These are phyloP conservation scores for Nothobranchius furzeri DNA, from an alignment of 2,113 vertebrate species.

Conservation along the genomic window DNA sequence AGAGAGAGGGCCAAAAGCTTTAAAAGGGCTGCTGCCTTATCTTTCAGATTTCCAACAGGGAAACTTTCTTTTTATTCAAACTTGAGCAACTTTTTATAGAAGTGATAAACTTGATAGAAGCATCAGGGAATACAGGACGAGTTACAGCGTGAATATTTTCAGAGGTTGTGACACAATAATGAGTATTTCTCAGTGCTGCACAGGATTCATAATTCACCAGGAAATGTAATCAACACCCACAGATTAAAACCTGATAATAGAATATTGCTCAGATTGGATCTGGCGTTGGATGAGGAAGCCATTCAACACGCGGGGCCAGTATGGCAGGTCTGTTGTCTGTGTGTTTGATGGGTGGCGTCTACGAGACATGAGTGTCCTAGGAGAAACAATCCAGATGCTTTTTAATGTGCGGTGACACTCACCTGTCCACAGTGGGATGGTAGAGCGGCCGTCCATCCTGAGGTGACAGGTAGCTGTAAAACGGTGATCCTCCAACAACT, in stretches of 20 bases:
- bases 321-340: neutral
- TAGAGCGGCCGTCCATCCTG: constrained; percentile 86
- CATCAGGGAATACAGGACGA: neutral
- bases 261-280: constrained; percentile 1
- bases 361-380: too few species aligned
- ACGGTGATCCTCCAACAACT: constrained; percentile 80
- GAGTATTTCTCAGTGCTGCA: neutral
- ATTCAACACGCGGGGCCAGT: neutral
- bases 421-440: constrained; percentile 92
- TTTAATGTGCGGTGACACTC: constrained; percentile 44
- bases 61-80: too few species aligned
- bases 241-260: neutral
- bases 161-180: neutral
- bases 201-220: constrained; percentile 9
- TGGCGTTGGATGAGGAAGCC: neutral
- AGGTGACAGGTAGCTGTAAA: constrained; percentile 87
- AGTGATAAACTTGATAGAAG: neutral
- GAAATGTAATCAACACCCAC: constrained; percentile 13
- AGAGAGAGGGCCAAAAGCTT: too few species aligned
- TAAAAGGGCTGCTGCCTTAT: too few species aligned
- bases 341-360: neutral
- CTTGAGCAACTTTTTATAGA: too few species aligned
- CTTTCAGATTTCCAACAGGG: too few species aligned
- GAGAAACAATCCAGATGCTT: too few species aligned
- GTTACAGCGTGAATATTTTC: neutral